phyloP scores from a whole-genome alignment of 1,140 invertebrate genomes.

The Rhopalosiphum maidis region DNA sequence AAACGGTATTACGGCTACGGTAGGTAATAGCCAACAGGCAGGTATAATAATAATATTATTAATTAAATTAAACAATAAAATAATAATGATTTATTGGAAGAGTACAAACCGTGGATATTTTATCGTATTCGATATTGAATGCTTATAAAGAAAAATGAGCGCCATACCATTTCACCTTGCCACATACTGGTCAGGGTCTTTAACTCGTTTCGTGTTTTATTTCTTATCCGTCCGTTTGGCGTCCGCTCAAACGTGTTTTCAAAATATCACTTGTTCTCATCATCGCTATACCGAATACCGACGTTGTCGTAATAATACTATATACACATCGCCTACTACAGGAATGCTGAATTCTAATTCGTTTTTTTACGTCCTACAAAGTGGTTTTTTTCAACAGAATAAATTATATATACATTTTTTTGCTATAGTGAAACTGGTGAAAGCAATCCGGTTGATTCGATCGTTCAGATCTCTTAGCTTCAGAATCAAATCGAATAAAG shows the following conservation, averaged over 20 bases:
- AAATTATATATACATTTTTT: neutral
- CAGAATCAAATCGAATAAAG: neutral
- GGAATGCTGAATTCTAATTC: neutral
- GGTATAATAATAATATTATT: too few species aligned
- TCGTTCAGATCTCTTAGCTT: neutral
- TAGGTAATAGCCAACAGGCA: too few species aligned
- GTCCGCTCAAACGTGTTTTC: neutral
- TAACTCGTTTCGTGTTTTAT: neutral
- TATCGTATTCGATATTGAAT: neutral
- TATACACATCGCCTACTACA: neutral
- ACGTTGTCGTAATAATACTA: neutral
- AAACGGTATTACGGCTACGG: too few species aligned
- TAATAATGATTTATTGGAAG: neutral
- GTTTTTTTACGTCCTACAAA: neutral
- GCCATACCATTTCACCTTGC: neutral
- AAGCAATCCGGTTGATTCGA: neutral
- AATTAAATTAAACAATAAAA: neutral
- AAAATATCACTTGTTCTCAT: neutral
- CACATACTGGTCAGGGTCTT: neutral
- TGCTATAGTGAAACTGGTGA: neutral
- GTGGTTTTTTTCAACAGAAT: neutral
- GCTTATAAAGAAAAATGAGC: neutral
- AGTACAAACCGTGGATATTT: neutral
- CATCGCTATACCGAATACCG: neutral
- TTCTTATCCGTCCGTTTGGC: neutral